phyloP scores from a whole-genome alignment of 2,888 invertebrate genomes.

The Listrodromus nycthemerus region DNA sequence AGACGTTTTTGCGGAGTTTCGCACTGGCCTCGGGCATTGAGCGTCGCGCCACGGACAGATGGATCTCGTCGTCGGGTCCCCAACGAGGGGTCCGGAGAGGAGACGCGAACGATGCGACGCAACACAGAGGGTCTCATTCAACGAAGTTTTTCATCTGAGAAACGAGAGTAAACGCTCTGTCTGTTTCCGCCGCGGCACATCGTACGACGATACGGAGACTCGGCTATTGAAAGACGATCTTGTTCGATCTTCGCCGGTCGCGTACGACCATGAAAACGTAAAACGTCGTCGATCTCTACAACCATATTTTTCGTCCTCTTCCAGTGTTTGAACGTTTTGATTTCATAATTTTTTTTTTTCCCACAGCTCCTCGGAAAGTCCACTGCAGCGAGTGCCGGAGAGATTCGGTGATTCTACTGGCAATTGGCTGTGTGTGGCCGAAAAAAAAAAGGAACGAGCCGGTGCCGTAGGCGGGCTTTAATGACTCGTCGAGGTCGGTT shows the following conservation, averaged over 20 bases:
- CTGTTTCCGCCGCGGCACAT: background rate
- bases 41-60: constrained; percentile 16
- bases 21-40: background rate
- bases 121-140: constrained; percentile 70
- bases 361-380: no score
- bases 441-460: constrained; percentile 35
- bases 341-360: background rate
- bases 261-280: background rate
- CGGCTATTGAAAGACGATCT: constrained; percentile 25
- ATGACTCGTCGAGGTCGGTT: constrained; percentile 80
- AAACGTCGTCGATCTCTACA: background rate
- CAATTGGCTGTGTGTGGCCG: background rate
- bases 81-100: constrained; percentile 32
- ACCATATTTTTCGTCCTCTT: background rate
- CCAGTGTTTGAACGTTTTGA: background rate
- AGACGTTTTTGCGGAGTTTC: background rate
- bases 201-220: background rate
- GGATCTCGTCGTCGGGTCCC: constrained; percentile 13
- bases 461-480: constrained; percentile 75
- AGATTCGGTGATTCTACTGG: no score
- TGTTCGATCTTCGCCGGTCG: constrained; percentile 1
- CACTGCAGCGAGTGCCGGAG: no score
- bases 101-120: constrained; percentile 39
- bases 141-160: constrained; percentile 30
- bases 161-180: background rate